Evolutionary conservation across 2,797 vertebrate species (phyloP), one percentile per base, ranked within the genome.

Genomic region (Perdix hodgsoniae): DNA sequence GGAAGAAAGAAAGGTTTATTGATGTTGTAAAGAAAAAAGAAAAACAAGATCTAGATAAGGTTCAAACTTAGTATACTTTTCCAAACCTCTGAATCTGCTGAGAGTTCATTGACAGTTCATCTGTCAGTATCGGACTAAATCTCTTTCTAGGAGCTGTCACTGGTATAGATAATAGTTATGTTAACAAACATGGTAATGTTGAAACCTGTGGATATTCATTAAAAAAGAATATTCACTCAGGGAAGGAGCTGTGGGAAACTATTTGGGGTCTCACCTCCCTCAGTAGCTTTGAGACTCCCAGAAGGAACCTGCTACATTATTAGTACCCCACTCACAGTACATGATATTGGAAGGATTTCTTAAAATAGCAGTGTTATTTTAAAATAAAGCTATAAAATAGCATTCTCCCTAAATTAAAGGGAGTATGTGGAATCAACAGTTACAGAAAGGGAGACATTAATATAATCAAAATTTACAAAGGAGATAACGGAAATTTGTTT

Each of bases 11-110:
- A 78, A 56, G 50, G 10, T 66, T 65, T 72, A 4, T 71, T 65
- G 57, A 5, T 60, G 31, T 21, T 35, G 4, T 67, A 80, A 79
- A 54, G 44, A 73, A 52, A 50, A 79, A 91, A 42, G 78, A 90
- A 81, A 11, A 39, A 56, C 21, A 6, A 86, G 85, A 35, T 79
- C 54, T 57, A 82, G 66, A 64, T 82, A 70, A 79, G 59, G 39
- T 89, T 74, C 37, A 77, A 88, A 69, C 24, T 92, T 87, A 69
- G 75, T 57, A 27, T 56, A 71, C 16, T 94, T 92, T 64, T 19
- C 37, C 50, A 83, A 60, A 76, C 86, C 26, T 76, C 63, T 85
- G 65, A 81, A 83, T 81, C 84, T 87, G n/a, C 33, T 77, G 21
- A 65, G 44, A 90, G 37, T 76, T 96, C 59, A 39, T 24, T 2